Conservation (phyloP, 37 sponge, comb jelly and placozoan species). For the Tethya wilhelma region DNA sequence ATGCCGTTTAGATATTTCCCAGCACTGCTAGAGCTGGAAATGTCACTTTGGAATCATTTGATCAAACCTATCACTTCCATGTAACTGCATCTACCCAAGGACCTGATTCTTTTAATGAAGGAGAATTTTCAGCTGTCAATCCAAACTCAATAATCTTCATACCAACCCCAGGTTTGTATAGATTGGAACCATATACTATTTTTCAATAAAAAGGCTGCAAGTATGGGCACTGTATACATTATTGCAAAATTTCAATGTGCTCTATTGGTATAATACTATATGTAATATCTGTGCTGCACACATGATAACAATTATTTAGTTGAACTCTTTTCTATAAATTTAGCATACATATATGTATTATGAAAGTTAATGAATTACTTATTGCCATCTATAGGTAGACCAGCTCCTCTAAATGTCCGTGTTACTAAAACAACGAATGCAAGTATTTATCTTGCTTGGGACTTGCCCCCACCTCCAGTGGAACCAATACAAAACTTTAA, state of each 20-base stretch:
- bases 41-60: too few species aligned
- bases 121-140: conserved; percentile 1
- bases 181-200: background rate
- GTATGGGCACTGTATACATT: too few species aligned
- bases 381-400: conserved; percentile 12
- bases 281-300: too few species aligned
- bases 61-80: conserved; percentile 24
- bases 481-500: background rate
- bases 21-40: too few species aligned
- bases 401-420: conserved; percentile 5
- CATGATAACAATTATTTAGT: too few species aligned
- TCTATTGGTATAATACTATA: too few species aligned
- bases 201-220: background rate
- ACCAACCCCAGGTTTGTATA: conserved; percentile 19
- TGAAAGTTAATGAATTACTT: too few species aligned
- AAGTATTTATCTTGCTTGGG: conserved; percentile 1
- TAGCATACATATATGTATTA: too few species aligned
- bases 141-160: conserved; percentile 14
- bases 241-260: too few species aligned
- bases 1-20: too few species aligned
- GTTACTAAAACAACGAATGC: background rate
- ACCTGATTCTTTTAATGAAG: conserved; percentile 13
- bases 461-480: conserved; percentile 11
- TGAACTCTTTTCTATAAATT: too few species aligned
- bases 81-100: conserved; percentile 14